Conservation (phyloP, 92 coral and sea anemone genomes). For the Anthopleura xanthogrammica region DNA sequence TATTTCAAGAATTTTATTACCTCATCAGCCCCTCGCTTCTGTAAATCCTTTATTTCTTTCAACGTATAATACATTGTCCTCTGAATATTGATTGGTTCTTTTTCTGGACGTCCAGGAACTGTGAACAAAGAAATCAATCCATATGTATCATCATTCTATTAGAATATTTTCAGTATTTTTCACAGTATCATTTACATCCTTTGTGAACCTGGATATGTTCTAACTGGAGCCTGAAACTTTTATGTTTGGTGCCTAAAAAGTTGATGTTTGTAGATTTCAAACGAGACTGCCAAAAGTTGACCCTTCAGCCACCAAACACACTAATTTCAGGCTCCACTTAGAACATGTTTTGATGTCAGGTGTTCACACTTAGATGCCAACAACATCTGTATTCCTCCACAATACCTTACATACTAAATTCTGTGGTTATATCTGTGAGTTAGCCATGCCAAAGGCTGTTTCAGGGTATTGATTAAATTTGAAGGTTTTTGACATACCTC, state of each 20-base stretch:
- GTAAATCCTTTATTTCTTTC: constrained; percentile 80
- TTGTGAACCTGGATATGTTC: too few relatives aligned
- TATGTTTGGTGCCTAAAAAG: too few relatives aligned
- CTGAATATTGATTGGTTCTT: constrained; percentile 69
- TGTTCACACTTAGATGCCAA: too few relatives aligned
- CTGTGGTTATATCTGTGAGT: neutral
- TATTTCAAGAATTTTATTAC: constrained; percentile 23
- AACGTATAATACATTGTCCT: constrained; percentile 93
- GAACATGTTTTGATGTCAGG: too few relatives aligned
- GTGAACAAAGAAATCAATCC: neutral
- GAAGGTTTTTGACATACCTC: constrained; percentile 44
- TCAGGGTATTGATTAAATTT: neutral
- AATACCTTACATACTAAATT: too few relatives aligned
- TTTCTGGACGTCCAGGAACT: constrained; percentile 64
- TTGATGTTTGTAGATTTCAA: too few relatives aligned
- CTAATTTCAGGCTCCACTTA: too few relatives aligned
- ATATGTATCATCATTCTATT: neutral
- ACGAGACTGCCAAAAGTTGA: too few relatives aligned
- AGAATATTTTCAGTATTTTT: neutral
- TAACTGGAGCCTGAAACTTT: too few relatives aligned
- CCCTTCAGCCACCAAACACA: too few relatives aligned
- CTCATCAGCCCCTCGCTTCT: constrained; percentile 84
- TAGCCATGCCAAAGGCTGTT: neutral
- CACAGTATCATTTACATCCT: too few relatives aligned
- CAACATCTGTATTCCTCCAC: too few relatives aligned